Percentiles rank a stretch among this genome's conserved stretches.
phyloP scores from a whole-genome alignment of 2,113 vertebrate genomes.

The Anseranas semipalmata region DNA sequence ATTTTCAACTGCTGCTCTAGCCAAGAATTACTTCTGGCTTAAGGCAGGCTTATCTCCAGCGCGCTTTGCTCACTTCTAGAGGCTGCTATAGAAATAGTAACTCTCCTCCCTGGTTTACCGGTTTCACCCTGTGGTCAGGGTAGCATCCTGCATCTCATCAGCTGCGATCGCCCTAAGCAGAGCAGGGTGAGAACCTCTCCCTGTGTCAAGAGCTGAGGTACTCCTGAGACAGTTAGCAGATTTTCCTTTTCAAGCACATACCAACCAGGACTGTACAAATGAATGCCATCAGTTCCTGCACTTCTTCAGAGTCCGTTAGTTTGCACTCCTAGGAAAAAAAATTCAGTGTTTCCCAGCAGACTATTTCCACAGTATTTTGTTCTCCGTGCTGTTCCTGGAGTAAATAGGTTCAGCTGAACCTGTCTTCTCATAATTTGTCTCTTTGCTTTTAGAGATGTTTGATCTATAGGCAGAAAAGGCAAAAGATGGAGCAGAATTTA shows the following conservation, averaged over 20 bases:
- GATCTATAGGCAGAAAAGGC: not conserved
- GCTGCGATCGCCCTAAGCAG: fast-evolving
- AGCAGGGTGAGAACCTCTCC: not conserved
- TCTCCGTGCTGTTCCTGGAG: not conserved
- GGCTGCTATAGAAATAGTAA: not conserved
- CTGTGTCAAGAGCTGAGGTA: fast-evolving
- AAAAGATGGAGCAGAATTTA: not conserved
- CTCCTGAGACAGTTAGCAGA: not conserved
- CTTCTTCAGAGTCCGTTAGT: not conserved
- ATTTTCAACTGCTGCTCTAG: not conserved
- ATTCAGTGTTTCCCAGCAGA: not conserved
- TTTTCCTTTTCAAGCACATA: not conserved
- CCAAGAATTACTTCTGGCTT: not conserved
- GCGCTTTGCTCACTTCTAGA: not conserved
- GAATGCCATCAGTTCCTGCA: not conserved
- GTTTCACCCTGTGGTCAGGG: not conserved
- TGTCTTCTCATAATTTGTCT: not conserved
- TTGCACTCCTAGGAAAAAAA: not conserved
- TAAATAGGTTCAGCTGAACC: not conserved
- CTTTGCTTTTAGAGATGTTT: not conserved
- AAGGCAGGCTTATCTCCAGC: not conserved
- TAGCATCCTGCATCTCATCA: not conserved
- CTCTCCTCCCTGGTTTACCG: not conserved
- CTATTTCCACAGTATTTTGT: not conserved
- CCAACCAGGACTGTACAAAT: not conserved